phyloP scores from a whole-genome alignment of 2,113 vertebrate genomes.

The Oreochromis aureus region DNA sequence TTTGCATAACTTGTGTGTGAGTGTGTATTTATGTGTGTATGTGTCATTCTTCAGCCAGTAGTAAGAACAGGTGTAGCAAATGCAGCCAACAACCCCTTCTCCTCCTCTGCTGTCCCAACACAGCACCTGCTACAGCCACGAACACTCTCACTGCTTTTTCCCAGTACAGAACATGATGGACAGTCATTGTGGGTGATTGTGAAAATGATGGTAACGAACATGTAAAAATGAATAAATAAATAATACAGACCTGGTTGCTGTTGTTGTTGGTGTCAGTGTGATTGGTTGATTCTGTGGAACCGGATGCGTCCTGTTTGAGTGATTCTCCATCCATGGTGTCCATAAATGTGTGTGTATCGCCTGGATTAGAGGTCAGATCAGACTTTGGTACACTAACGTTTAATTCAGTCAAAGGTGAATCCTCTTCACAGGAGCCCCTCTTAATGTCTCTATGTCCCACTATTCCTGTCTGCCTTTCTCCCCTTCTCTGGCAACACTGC shows the following conservation, averaged over 20 bases:
- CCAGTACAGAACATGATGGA: neutral
- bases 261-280: conserved; percentile 41
- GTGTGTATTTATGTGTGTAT: neutral
- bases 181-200: neutral
- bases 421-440: neutral
- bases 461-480: neutral
- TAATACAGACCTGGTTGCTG: conserved; percentile 46
- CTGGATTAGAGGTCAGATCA: neutral
- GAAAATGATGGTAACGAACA: neutral
- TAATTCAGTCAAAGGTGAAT: neutral
- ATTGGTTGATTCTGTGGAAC: neutral
- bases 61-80: conserved; percentile 40
- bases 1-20: neutral
- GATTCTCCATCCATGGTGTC: conserved; percentile 52
- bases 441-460: neutral
- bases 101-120: neutral
- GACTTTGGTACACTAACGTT: neutral
- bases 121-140: conserved; percentile 17
- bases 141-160: neutral
- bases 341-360: neutral
- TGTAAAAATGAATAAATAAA: neutral
- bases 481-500: neutral
- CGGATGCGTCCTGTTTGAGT: neutral
- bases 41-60: neutral
- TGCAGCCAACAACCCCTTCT: neutral